Evolutionary conservation across 2,113 vertebrate genomes (phyloP), one percentile per base, ranked within the genome.

Genomic region (Cephalopterus ornatus): DNA sequence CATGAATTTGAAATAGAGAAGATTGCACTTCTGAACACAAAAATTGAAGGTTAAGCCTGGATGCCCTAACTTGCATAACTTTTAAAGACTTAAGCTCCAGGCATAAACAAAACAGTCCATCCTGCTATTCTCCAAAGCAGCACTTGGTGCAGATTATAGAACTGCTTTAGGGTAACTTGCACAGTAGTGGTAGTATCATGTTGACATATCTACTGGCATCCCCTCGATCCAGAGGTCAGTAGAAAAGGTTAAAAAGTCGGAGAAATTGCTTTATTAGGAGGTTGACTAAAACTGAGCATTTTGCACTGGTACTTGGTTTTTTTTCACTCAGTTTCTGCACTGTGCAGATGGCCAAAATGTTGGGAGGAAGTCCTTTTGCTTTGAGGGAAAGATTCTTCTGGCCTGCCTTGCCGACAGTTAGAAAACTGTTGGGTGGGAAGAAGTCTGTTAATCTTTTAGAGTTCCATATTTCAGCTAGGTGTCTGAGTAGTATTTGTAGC

Each of bases 1-100:
- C 58, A 86, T 52, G 63, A 58, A 67, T 87, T 85, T 85, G 49
- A 80, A 88, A 53, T 83, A 35, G 75, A 70, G 67, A 73, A 3
- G 8, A 50, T 52, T 71, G 68, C 22, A 28, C 50, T 88, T 83
- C 14, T 67, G 16, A 91, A 50, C 14, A 18, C 75, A 90, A 24
- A 89, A 84, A 71, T 61, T 67, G 84, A 87, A 89, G 86, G 65
- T 87, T 95, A 95, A 95, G 70, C 70, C 58, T 88, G 70, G 52
- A 42, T 95, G 65, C 80, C 84, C 65, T 85, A 87, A 92, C 89
- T 96, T 97, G 92, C 65, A 22, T 95, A 89, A 94, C 52, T 91
- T 95, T 18, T 91, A 85, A 94, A 95, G 88, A 78, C 70, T 85
- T 88, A 44, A 75, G 88, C 90, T 97, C 27, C 44, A 8, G 92